Evolutionary conservation across 1,140 invertebrate species (phyloP).

Genomic region (Hylaeus anthracinus): DNA sequence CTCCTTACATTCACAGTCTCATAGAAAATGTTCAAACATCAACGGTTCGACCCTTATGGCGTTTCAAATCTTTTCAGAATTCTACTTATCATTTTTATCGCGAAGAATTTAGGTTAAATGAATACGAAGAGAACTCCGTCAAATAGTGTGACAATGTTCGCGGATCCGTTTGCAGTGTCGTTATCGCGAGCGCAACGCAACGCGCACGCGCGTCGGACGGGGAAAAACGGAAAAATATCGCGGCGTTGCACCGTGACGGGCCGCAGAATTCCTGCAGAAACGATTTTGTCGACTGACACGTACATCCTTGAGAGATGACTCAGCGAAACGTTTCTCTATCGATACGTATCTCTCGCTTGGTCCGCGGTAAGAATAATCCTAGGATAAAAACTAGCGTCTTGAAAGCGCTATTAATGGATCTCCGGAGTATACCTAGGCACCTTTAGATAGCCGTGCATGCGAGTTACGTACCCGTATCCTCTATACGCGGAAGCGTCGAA

Average conservation of each 20-base stretch:
- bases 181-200: not conserved
- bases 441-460: constrained; percentile 29
- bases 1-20: no score
- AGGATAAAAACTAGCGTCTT: constrained; percentile 44
- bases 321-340: constrained; percentile 65
- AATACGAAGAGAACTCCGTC: not conserved
- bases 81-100: no score
- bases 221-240: not conserved
- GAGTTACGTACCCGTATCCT: constrained; percentile 45
- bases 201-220: not conserved
- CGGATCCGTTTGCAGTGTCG: not conserved
- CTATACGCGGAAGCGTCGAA: constrained; percentile 49
- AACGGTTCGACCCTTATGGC: no score
- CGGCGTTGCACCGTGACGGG: constrained; percentile 55
- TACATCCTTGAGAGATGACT: constrained; percentile 68
- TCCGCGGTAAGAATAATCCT: constrained; percentile 45
- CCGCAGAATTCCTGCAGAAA: constrained; percentile 55
- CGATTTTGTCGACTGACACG: constrained; percentile 64
- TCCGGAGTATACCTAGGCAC: constrained; percentile 12
- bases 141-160: not conserved
- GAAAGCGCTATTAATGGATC: constrained; percentile 46
- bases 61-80: no score
- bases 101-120: no score
- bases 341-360: constrained; percentile 57
- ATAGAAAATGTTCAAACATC: no score